These are phyloP conservation scores for Polyommatus icarus DNA, from an alignment of 2,888 invertebrate species.

Conservation along the genomic window DNA sequence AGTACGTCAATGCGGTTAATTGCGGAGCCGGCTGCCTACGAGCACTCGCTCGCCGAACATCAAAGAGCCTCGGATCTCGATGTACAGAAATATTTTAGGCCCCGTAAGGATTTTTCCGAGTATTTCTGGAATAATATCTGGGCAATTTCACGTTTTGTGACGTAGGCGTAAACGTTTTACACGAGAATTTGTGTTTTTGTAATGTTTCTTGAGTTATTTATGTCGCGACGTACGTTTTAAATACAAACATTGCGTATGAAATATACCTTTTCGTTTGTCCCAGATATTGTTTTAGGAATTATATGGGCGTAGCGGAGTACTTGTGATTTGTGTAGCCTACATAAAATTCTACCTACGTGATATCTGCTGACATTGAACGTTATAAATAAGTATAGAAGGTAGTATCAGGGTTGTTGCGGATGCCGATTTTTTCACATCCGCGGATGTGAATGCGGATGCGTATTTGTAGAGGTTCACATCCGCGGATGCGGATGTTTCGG, in stretches of 20 bases:
- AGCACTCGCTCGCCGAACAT: conserved; percentile 65
- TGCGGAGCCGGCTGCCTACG: conserved; percentile 50
- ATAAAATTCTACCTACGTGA: neutral
- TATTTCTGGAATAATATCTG: conserved; percentile 27
- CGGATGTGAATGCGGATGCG: no score
- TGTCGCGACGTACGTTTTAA: neutral
- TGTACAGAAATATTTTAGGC: conserved; percentile 35
- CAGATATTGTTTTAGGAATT: neutral
- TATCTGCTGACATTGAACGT: neutral
- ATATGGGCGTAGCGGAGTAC: neutral
- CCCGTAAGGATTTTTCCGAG: conserved; percentile 34
- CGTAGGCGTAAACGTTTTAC: conserved; percentile 10
- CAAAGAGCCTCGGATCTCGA: conserved; percentile 51
- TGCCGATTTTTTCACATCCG: no score
- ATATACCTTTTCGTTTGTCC: neutral
- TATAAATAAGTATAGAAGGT: neutral
- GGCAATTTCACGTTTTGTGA: conserved; percentile 4
- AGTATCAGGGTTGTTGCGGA: no score
- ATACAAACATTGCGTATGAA: conserved; percentile 6
- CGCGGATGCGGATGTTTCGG: no score
- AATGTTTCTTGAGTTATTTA: neutral
- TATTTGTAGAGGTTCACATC: no score
- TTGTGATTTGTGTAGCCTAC: neutral
- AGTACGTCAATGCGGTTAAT: conserved; percentile 61
- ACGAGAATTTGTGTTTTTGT: conserved; percentile 5